Conservation (phyloP, 2,888 invertebrate genomes). For the Myopa tessellatipennis region DNA sequence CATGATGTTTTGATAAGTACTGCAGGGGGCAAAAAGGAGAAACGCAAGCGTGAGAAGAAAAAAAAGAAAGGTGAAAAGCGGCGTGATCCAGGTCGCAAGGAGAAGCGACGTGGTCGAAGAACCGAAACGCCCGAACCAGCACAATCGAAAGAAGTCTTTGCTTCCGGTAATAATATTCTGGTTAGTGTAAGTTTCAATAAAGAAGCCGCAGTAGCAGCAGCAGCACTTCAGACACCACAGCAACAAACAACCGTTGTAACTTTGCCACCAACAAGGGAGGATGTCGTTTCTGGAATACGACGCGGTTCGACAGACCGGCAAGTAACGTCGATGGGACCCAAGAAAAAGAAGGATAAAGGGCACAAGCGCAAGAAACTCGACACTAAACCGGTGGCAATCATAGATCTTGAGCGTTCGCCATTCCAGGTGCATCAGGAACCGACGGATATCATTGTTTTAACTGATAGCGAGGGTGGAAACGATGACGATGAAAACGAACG, state of each 20-base stretch:
- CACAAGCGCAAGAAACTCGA: constrained; percentile 71
- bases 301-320: constrained; percentile 58
- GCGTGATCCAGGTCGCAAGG: constrained; percentile 57
- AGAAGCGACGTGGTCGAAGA: constrained; percentile 64
- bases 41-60: constrained; percentile 61
- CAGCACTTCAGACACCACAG: constrained; percentile 50
- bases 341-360: constrained; percentile 57
- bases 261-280: constrained; percentile 63
- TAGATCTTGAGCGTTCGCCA: constrained; percentile 86
- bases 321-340: constrained; percentile 42
- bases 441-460: constrained; percentile 83
- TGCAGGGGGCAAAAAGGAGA: constrained; percentile 63
- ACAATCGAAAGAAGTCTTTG: constrained; percentile 90
- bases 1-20: constrained; percentile 52
- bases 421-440: constrained; percentile 87
- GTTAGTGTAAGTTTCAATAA: constrained; percentile 93
- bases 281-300: constrained; percentile 57
- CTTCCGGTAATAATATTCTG: constrained; percentile 91
- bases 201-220: constrained; percentile 60
- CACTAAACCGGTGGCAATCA: constrained; percentile 81
- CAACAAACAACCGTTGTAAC: constrained; percentile 67
- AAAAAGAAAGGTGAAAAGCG: constrained; percentile 67
- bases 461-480: constrained; percentile 78
- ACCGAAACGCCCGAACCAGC: constrained; percentile 68
- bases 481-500: constrained; percentile 54